Percentiles rank a stretch among this genome's conserved stretches.
Evolutionary conservation across 2,113 vertebrate species (phyloP).

Genomic region (Tylochromis polylepis): DNA sequence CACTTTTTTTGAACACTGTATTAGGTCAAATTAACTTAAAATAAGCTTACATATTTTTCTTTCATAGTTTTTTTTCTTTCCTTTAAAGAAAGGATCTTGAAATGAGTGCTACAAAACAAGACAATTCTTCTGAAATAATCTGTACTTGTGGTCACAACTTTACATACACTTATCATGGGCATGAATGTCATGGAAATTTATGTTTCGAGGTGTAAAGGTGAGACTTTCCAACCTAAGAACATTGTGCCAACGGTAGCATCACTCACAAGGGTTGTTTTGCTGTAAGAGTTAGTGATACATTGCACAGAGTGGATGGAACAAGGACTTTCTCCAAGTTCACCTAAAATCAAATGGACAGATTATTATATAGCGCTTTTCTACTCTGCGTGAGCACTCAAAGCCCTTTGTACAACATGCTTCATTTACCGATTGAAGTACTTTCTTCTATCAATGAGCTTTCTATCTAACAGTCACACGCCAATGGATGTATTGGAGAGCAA

Average conservation of each 20-base stretch:
- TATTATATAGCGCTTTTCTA: accelerated
- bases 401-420: too few species aligned
- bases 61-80: too few species aligned
- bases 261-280: accelerated
- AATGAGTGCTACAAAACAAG: too few species aligned
- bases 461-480: background rate
- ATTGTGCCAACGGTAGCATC: too few species aligned
- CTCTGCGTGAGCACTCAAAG: too few species aligned
- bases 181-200: accelerated
- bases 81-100: too few species aligned
- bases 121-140: too few species aligned
- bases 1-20: background rate
- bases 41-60: too few species aligned
- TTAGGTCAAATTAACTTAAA: background rate
- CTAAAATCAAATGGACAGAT: background rate
- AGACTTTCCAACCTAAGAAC: too few species aligned
- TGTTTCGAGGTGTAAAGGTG: accelerated
- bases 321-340: background rate
- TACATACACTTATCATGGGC: background rate
- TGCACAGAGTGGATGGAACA: background rate
- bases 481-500: background rate
- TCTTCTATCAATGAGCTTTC: too few species aligned
- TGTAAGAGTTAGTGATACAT: background rate
- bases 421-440: background rate
- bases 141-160: too few species aligned